Conservation (phyloP, 2,797 vertebrate species). For the Girardinus metallicus region DNA sequence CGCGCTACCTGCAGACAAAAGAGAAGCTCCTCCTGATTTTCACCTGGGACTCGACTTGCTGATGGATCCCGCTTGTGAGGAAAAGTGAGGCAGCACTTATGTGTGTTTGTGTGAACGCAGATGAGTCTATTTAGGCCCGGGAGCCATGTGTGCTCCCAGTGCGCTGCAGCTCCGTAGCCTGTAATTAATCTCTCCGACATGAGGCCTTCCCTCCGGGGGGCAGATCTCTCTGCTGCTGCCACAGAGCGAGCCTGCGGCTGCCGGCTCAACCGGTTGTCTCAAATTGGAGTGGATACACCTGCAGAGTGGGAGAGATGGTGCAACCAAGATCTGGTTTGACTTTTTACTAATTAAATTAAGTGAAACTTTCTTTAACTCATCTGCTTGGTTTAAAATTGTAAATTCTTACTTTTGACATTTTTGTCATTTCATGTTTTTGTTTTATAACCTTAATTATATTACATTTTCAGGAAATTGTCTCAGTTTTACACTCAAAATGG, state of each 20-base stretch:
- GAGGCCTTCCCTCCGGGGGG: conserved; percentile 67
- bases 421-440: not conserved
- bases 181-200: conserved; percentile 85
- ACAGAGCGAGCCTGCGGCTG: conserved; percentile 51
- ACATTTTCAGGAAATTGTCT: not conserved
- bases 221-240: conserved; percentile 67
- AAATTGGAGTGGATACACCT: conserved; percentile 58
- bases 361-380: not conserved
- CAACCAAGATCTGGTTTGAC: conserved; percentile 53
- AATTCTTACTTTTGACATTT: not conserved
- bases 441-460: not conserved
- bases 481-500: not conserved
- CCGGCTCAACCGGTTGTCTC: conserved; percentile 58
- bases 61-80: conserved; percentile 80
- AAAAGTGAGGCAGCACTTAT: conserved; percentile 36
- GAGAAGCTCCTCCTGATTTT: conserved; percentile 83
- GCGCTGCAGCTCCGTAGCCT: conserved; percentile 74
- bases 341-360: conserved; percentile 40
- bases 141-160: conserved; percentile 74
- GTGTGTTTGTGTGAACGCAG: conserved; percentile 52
- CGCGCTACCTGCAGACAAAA: conserved; percentile 83
- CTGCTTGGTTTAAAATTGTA: not conserved
- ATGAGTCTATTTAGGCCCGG: conserved; percentile 67
- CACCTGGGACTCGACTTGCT: conserved; percentile 83
- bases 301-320: conserved; percentile 28